phyloP scores from a whole-genome alignment of 2,888 invertebrate species.

The Scaeva pyrastri region DNA sequence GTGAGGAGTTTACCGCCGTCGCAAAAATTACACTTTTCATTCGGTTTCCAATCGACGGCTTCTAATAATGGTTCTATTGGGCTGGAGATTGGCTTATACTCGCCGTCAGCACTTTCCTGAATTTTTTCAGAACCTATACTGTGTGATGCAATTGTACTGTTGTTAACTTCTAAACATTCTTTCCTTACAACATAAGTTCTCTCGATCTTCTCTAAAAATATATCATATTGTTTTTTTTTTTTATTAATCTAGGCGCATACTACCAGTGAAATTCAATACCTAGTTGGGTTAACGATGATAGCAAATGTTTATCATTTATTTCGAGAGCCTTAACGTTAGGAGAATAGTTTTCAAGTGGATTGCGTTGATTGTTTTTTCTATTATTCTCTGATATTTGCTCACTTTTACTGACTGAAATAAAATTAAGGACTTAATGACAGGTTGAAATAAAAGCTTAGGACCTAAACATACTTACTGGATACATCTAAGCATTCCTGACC shows the following conservation, averaged over 20 bases:
- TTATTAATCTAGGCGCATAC: background rate
- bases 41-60: constrained; percentile 91
- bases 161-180: constrained; percentile 64
- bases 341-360: constrained; percentile 65
- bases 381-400: constrained; percentile 64
- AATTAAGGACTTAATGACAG: no score
- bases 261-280: constrained; percentile 11
- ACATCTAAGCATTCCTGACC: constrained; percentile 76
- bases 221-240: background rate
- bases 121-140: constrained; percentile 78
- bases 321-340: constrained; percentile 58
- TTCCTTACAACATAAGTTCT: constrained; percentile 52
- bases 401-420: background rate
- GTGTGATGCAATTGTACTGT: constrained; percentile 70
- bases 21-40: constrained; percentile 94
- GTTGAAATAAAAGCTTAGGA: background rate
- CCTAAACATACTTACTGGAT: constrained; percentile 63
- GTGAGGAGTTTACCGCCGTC: constrained; percentile 89
- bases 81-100: constrained; percentile 78
- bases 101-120: constrained; percentile 84
- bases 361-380: constrained; percentile 73
- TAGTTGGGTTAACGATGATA: constrained; percentile 57
- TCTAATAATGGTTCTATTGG: constrained; percentile 79
- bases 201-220: constrained; percentile 52
- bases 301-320: constrained; percentile 43